These are phyloP conservation scores for Melospiza georgiana DNA, from an alignment of 2,113 vertebrate species.

Conservation along the genomic window DNA sequence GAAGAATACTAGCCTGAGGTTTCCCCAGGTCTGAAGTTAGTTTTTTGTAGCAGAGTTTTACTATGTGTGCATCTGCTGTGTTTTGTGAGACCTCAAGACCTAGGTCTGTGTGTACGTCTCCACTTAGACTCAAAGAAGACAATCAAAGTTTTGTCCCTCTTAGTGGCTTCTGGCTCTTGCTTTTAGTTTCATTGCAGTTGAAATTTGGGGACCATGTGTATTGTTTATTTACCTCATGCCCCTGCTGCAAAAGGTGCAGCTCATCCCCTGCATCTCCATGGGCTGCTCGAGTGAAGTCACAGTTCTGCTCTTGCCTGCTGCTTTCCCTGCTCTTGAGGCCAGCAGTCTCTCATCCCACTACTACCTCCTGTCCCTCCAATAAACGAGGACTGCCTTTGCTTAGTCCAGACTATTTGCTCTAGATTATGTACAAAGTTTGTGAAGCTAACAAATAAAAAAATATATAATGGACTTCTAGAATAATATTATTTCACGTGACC, in stretches of 20 bases:
- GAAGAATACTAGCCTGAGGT: not conserved
- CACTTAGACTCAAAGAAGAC: not conserved
- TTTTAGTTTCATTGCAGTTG: not conserved
- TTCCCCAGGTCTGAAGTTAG: not conserved
- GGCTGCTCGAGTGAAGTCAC: fast-evolving
- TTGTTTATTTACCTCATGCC: not conserved
- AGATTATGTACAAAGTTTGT: not conserved
- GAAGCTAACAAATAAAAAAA: not conserved
- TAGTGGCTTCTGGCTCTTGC: not conserved
- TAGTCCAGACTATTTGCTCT: not conserved
- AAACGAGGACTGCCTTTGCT: not conserved
- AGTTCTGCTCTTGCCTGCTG: not conserved
- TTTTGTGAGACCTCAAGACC: not conserved
- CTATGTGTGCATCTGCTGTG: not conserved
- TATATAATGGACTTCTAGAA: not conserved
- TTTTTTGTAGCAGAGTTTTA: not conserved
- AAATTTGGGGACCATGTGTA: not conserved
- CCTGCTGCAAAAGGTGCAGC: not conserved
- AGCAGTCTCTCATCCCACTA: not conserved
- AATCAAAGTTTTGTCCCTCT: not conserved
- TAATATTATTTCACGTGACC: not conserved
- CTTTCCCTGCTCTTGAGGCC: not conserved
- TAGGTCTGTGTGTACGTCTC: not conserved
- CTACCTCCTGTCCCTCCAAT: not conserved
- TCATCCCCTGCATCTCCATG: not conserved